Percentiles rank a stretch among this genome's conserved stretches.
Conservation (phyloP, 2,113 vertebrate species). For the Corythoichthys haematopterus region DNA sequence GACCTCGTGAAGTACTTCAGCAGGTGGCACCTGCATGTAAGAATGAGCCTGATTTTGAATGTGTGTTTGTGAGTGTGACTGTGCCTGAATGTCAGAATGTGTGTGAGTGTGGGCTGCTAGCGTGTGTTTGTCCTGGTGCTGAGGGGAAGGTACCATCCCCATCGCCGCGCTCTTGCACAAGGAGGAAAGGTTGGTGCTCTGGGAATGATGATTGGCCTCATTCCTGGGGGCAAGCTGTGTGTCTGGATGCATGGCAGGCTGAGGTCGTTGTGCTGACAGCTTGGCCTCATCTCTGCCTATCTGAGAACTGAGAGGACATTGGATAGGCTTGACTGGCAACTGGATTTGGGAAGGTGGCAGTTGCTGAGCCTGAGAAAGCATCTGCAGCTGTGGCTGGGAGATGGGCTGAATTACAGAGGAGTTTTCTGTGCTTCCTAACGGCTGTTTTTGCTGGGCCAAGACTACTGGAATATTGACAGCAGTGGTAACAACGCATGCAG, state of each 20-base stretch:
- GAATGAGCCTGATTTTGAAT: constrained; percentile 51
- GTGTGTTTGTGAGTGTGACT: constrained; percentile 45
- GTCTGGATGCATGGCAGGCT: constrained; percentile 32
- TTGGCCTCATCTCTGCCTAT: constrained; percentile 48
- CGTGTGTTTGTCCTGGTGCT: constrained; percentile 51
- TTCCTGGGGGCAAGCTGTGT: constrained; percentile 35
- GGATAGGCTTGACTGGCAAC: constrained; percentile 39
- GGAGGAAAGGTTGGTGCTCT: constrained; percentile 29
- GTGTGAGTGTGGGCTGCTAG: constrained; percentile 47
- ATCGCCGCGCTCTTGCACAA: constrained; percentile 54
- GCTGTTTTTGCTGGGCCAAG: constrained; percentile 49
- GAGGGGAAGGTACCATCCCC: constrained; percentile 47
- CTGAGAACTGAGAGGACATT: constrained; percentile 29
- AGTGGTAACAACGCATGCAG: constrained; percentile 27
- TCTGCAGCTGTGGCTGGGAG: constrained; percentile 49
- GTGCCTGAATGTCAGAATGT: constrained; percentile 53
- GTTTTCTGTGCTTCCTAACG: constrained; percentile 27
- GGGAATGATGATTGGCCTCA: constrained; percentile 42
- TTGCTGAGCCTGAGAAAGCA: constrained; percentile 48
- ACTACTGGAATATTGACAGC: constrained; percentile 31
- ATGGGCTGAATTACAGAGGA: constrained; percentile 48
- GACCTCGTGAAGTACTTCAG: constrained; percentile 46
- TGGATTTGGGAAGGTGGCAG: constrained; percentile 35
- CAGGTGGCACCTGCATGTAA: constrained; percentile 45
- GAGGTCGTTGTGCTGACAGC: constrained; percentile 42